Conservation (phyloP, 1,140 invertebrate genomes). For the Ruditapes philippinarum region DNA sequence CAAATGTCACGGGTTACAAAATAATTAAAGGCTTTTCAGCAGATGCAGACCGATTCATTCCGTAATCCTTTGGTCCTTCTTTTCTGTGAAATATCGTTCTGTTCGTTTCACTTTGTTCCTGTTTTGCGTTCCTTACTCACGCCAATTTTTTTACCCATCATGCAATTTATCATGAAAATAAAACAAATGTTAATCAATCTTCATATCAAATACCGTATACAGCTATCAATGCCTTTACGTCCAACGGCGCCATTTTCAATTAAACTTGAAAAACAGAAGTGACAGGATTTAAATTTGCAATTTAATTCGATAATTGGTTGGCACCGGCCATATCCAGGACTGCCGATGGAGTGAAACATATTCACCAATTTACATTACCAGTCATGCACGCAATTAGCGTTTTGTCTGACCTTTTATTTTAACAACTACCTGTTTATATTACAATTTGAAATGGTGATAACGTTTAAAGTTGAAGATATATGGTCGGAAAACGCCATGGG, state of each 20-base stretch:
- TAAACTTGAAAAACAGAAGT: constrained; percentile 55
- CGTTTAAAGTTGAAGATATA: not conserved
- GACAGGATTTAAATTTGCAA: constrained; percentile 50
- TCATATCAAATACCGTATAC: too few relatives aligned
- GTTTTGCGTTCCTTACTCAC: too few relatives aligned
- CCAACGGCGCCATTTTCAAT: constrained; percentile 39
- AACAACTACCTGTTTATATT: constrained; percentile 56
- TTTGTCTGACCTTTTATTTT: constrained; percentile 32
- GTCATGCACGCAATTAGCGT: constrained; percentile 57
- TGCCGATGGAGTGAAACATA: constrained; percentile 6
- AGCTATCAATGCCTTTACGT: too few relatives aligned
- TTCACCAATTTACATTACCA: constrained; percentile 37
- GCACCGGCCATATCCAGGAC: constrained; percentile 21
- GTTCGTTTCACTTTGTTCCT: too few relatives aligned
- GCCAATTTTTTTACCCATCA: too few relatives aligned
- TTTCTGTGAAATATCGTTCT: too few relatives aligned
- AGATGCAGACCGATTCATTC: too few relatives aligned
- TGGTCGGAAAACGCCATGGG: not conserved
- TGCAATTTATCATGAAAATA: too few relatives aligned
- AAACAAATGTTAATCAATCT: too few relatives aligned
- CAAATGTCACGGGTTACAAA: too few relatives aligned
- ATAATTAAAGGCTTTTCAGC: too few relatives aligned
- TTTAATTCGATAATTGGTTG: constrained; percentile 49
- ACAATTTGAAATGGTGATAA: constrained; percentile 59
- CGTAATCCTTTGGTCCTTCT: too few relatives aligned